Evolutionary conservation across 2,113 vertebrate genomes (phyloP), one percentile per base, ranked within the genome.

Genomic region (Thalassarche chlororhynchos): DNA sequence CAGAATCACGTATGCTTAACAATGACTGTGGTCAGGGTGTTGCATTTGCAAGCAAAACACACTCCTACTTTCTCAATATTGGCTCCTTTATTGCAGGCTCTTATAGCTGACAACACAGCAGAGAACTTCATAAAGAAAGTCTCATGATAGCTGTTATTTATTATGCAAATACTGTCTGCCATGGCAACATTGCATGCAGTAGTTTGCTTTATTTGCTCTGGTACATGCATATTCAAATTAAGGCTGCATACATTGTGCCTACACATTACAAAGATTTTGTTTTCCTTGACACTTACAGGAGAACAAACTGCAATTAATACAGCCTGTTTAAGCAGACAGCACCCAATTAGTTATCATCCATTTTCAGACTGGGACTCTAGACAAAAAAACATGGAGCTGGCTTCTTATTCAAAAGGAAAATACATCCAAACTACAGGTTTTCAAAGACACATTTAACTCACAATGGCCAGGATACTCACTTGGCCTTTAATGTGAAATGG

Each of bases 401-500:
- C 96, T 98, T 96, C 98, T 98, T 98, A 98, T 98, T 98, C 98
- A 98, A 98, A 98, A 98, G 92, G 80, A 98, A 98, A 98, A 98
- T 98, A 98, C 97, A 98, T 98, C 97, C 97, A 98, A 98, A 99
- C 98, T 98, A 98, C 89, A 98, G 98, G 97, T 98, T 98, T 99
- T 98, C 98, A 98, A 98, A 98, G 97, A 98, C 98, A 98, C 98
- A 75, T 98, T 98, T 98, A 98, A 98, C 98, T 98, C 98, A 98
- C 98, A 98, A 98, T 98, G 97, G 98, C 98, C 97, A 97, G 98
- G 98, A 98, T 98, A 98, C 98, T 98, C 98, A 98, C 98, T 98
- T 98, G 98, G 98, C 98, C 98, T 98, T 99, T 98, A 98, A 99
- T 98, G 98, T 98, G 98, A 98, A 98, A 98, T 98, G 98, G 98